phyloP scores from a whole-genome alignment of 2,797 vertebrate genomes.

The Parauchenoglanis punctatus region DNA sequence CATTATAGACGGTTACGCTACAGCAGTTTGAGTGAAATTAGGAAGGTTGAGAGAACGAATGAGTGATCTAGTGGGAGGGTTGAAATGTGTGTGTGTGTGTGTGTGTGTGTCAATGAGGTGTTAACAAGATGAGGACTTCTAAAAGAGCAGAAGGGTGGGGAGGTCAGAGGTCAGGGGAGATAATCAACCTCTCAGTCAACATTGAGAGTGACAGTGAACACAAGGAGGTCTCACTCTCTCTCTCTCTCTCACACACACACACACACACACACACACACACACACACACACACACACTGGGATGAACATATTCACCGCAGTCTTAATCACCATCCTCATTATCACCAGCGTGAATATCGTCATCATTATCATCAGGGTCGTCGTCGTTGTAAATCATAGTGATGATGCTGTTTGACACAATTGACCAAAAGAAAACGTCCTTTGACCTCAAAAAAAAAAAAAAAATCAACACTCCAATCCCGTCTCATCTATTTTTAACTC shows the following conservation, averaged over 20 bases:
- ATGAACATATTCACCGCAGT: background rate
- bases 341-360: background rate
- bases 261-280: background rate
- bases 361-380: constrained; percentile 12
- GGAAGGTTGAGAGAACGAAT: constrained; percentile 45
- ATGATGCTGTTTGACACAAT: background rate
- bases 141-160: constrained; percentile 62
- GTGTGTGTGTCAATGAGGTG: constrained; percentile 48
- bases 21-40: constrained; percentile 82
- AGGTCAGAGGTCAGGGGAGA: constrained; percentile 68
- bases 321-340: background rate
- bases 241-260: background rate
- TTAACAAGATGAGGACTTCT: constrained; percentile 68
- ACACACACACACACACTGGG: background rate
- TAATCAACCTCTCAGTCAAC: constrained; percentile 39
- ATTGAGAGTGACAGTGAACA: background rate
- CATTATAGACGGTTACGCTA: constrained; percentile 53
- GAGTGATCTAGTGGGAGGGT: background rate
- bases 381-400: background rate
- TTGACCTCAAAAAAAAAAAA: background rate
- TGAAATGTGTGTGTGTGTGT: constrained; percentile 18
- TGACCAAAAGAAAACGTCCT: background rate
- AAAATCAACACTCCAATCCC: background rate
- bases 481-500: background rate
- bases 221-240: too few relatives aligned